These are phyloP conservation scores for Apamea epomidion DNA, from an alignment of 2,888 invertebrate genomes.

Conservation along the genomic window DNA sequence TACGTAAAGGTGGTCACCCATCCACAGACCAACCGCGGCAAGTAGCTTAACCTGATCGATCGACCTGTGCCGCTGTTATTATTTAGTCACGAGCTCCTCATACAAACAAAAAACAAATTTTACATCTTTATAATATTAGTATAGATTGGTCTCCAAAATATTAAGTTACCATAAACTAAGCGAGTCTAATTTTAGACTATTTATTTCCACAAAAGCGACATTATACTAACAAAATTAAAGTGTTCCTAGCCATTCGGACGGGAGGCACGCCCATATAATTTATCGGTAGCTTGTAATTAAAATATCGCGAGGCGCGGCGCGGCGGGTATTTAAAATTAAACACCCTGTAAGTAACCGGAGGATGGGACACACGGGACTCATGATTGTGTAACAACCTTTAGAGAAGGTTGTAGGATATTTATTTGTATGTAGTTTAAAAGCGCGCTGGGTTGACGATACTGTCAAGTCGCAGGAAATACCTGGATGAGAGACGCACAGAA, in stretches of 20 bases:
- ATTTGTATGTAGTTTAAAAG: neutral
- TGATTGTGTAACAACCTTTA: neutral
- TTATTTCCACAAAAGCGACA: slow-evolving; percentile 32
- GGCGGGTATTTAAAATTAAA: slow-evolving; percentile 66
- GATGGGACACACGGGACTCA: slow-evolving; percentile 48
- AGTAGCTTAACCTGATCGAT: too few species aligned
- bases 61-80: too few species aligned
- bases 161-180: neutral
- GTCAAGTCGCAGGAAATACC: too few species aligned
- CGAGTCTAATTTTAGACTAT: slow-evolving; percentile 10
- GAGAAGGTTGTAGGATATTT: neutral
- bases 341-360: slow-evolving; percentile 54
- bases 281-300: slow-evolving; percentile 73
- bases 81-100: too few species aligned
- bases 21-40: too few species aligned
- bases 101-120: too few species aligned
- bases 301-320: slow-evolving; percentile 67
- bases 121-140: neutral
- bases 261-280: slow-evolving; percentile 65
- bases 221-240: slow-evolving; percentile 46
- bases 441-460: too few species aligned
- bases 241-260: slow-evolving; percentile 32
- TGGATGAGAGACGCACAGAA: too few species aligned
- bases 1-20: too few species aligned
- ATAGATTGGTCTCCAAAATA: neutral